Conservation (phyloP, 2,113 vertebrate genomes). For the Poeciliopsis retropinna region DNA sequence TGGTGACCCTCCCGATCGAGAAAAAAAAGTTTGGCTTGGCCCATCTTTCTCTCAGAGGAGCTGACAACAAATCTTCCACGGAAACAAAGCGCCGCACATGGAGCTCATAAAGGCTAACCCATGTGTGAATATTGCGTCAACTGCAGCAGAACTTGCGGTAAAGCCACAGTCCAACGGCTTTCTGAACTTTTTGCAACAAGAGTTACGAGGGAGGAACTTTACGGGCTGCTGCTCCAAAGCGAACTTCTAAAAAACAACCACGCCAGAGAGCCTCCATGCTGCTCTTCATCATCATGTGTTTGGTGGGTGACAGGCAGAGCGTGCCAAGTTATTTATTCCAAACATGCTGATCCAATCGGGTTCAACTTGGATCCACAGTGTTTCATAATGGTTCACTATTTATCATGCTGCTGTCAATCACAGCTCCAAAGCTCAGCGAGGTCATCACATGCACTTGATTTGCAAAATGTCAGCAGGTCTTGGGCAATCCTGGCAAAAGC, state of each 20-base stretch:
- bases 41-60: not conserved
- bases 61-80: constrained; percentile 17
- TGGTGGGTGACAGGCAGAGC: constrained; percentile 9
- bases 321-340: constrained; percentile 16
- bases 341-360: constrained; percentile 58
- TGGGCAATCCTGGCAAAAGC: constrained; percentile 23
- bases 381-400: constrained; percentile 52
- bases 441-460: constrained; percentile 51
- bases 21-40: too few species aligned
- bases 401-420: constrained; percentile 50
- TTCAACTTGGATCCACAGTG: constrained; percentile 31
- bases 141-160: constrained; percentile 26
- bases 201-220: constrained; percentile 21
- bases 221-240: constrained; percentile 5
- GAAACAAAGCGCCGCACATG: constrained; percentile 28
- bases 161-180: constrained; percentile 13
- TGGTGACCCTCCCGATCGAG: constrained; percentile 36
- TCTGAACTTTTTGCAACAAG: not conserved
- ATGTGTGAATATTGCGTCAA: constrained; percentile 26
- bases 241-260: not conserved
- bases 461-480: constrained; percentile 26
- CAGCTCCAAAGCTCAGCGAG: constrained; percentile 26
- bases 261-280: not conserved
- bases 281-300: constrained; percentile 20
- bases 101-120: constrained; percentile 20